Evolutionary conservation across 2,113 vertebrate species (phyloP).

Genomic region (Protobothrops flavoviridis): DNA sequence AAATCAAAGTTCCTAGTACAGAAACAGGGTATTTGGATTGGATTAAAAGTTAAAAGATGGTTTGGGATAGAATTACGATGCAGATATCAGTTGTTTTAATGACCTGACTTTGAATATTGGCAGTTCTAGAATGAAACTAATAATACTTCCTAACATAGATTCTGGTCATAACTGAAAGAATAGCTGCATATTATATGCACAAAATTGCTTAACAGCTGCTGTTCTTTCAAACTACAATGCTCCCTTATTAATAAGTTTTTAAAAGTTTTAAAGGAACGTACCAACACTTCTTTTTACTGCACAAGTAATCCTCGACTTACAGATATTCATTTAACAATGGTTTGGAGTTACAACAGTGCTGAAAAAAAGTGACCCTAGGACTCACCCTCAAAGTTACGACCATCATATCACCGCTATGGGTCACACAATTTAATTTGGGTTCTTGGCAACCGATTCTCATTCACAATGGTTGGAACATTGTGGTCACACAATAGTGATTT

Average conservation of each 20-base stretch:
- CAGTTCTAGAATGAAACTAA: not conserved
- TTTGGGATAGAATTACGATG: not conserved
- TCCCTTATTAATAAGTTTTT: slow-evolving; percentile 22
- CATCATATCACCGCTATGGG: not conserved
- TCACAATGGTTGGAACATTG: not conserved
- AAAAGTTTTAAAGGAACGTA: slow-evolving; percentile 37
- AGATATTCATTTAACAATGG: not conserved
- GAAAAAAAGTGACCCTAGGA: not conserved
- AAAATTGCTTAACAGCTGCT: slow-evolving; percentile 1
- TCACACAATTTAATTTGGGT: not conserved
- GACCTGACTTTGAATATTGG: not conserved
- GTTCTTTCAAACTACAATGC: not conserved
- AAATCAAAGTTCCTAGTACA: not conserved
- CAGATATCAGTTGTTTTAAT: not conserved
- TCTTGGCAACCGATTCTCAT: not conserved
- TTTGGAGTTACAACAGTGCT: not conserved
- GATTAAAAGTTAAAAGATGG: not conserved
- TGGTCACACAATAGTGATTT: not conserved
- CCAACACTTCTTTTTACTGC: slow-evolving; percentile 42
- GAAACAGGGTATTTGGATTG: not conserved
- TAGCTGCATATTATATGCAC: not conserved
- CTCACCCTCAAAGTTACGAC: not conserved
- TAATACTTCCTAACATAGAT: not conserved
- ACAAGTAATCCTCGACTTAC: not conserved
- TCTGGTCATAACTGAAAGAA: not conserved